phyloP scores from a whole-genome alignment of 2,888 invertebrate species.

The Drosophila imparisetae region DNA sequence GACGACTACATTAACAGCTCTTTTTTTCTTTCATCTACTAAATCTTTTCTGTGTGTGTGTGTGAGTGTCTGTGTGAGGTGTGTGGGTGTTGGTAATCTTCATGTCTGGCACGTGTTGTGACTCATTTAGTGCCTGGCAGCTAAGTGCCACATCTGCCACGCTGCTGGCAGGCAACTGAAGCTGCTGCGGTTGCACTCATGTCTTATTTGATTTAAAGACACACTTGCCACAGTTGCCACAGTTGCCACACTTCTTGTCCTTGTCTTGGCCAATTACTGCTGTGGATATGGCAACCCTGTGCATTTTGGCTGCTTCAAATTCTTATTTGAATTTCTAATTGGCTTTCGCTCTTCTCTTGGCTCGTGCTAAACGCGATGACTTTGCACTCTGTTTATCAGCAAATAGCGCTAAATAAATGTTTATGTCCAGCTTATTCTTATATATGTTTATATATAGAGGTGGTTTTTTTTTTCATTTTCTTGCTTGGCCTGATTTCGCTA shows the following conservation, averaged over 20 bases:
- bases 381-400: constrained; percentile 56
- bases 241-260: constrained; percentile 12
- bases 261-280: constrained; percentile 14
- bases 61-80: constrained; percentile 7
- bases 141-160: constrained; percentile 44
- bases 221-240: constrained; percentile 3
- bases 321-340: constrained; percentile 43
- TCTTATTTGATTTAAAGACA: constrained; percentile 35
- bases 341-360: constrained; percentile 6
- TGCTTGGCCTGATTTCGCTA: constrained; percentile 33
- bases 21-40: constrained; percentile 4
- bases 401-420: constrained; percentile 34
- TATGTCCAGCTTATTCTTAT: constrained; percentile 16
- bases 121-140: constrained; percentile 58
- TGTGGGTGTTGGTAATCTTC: constrained; percentile 41
- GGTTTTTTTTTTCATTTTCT: not conserved
- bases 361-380: constrained; percentile 51
- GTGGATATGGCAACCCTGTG: constrained; percentile 20
- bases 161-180: constrained; percentile 19
- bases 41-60: not conserved
- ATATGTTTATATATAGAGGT: not conserved
- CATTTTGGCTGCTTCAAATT: constrained; percentile 5
- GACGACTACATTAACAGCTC: constrained; percentile 70
- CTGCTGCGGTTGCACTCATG: constrained; percentile 19
- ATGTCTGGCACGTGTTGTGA: constrained; percentile 58